Base-by-base conservation (phyloP, 2,888 invertebrate genomes). In the Caenorhabditis macrosperma region DNA sequence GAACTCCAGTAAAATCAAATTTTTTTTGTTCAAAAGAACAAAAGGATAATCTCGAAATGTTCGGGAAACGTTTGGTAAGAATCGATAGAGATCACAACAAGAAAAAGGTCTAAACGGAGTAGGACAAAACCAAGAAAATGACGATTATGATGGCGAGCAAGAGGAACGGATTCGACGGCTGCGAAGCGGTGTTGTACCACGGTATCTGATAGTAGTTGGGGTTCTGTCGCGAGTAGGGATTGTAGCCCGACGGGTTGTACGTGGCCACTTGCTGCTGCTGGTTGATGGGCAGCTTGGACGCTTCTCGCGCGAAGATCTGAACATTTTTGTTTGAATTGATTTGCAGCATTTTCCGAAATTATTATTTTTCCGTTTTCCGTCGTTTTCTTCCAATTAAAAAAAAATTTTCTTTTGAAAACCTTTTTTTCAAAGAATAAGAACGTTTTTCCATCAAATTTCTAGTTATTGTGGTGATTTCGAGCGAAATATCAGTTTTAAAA, bases 231-330 rank as follows among this genome's bases (percentile, higher is more conserved):
- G 38, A 30, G 24, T 75, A 75, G 15, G 75, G 67, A 28, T 67
- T 67, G 28, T 75, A 75, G 20, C 52, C 60, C 15, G 55, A 22
- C 15, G 67, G 68, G 12, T 68, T 63, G 46, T 61, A 64, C 12
- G 77, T 44, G 4, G 12, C 38, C 9, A 38, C 44, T 59, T 75
- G 61, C 22, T 50, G 60, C 12, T 48, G 64, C 26, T 72, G 61
- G 24, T 78, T 78, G 9, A 74, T 76, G 7, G 71, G 81, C 2
- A 81, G 63, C 60, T 81, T 81, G 1, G 76, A 61, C 0, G 81
- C 81, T 72, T 81, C 81, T n/a, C 81, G 81, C 20, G 81, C 81
- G 26, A 81, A 81, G 5, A 81, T 63, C 76, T 80, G 66, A n/a
- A n/a, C n/a, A n/a, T n/a, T n/a, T n/a, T n/a, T n/a, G n/a, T n/a